Percentiles rank a stretch among this genome's conserved stretches.
Evolutionary conservation across 2,113 vertebrate genomes (phyloP).

Genomic region (Chloropsis hardwickii): DNA sequence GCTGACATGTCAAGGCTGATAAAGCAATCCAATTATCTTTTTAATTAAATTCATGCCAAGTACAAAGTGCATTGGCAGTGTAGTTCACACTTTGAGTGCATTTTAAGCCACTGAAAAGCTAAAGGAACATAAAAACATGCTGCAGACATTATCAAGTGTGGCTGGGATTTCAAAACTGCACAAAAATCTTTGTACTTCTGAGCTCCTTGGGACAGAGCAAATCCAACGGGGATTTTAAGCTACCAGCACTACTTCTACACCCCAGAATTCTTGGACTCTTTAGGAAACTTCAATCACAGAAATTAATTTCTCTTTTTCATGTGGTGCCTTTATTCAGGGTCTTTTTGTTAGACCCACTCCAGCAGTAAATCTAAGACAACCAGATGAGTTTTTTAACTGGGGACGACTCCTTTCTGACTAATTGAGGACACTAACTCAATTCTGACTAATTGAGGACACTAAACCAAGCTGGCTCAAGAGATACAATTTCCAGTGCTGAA

Average conservation of each 20-base stretch:
- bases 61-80: background rate
- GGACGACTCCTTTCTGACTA: background rate
- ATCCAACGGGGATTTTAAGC: background rate
- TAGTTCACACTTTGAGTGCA: background rate
- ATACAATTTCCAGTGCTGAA: background rate
- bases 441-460: background rate
- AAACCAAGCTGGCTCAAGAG: background rate
- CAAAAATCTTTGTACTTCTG: background rate
- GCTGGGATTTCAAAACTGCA: background rate
- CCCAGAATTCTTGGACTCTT: background rate
- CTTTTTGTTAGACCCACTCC: background rate
- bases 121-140: background rate
- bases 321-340: background rate
- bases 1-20: background rate
- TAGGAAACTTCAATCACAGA: background rate
- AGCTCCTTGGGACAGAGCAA: background rate
- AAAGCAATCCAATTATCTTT: slow-evolving; percentile 44
- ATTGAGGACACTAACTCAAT: background rate
- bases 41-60: slow-evolving; percentile 31
- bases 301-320: background rate
- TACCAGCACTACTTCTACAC: background rate
- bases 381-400: background rate
- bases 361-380: background rate
- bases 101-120: background rate
- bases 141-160: background rate